A percentile compares a stretch with the other conserved stretches of the same genome.
Conservation (phyloP, 2,888 invertebrate species). For the Oscheius onirici region DNA sequence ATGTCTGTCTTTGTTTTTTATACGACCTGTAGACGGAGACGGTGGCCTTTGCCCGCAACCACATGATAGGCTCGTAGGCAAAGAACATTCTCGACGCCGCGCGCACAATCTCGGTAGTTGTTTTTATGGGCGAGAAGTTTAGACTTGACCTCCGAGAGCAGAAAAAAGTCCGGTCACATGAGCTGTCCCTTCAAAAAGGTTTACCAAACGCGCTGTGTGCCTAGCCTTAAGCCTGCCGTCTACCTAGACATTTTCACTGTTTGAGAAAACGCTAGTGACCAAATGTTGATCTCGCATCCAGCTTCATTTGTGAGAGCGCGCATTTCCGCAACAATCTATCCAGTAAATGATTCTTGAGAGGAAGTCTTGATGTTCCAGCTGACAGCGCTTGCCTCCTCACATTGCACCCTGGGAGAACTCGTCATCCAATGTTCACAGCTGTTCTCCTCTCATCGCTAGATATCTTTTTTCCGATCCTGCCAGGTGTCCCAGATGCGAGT, state of each 20-base stretch:
- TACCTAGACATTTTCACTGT: too few species aligned
- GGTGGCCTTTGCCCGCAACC: neutral
- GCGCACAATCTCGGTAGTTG: slow-evolving; percentile 8
- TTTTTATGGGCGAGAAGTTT: slow-evolving; percentile 10
- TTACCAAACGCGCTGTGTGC: slow-evolving; percentile 8
- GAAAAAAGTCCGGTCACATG: slow-evolving; percentile 17
- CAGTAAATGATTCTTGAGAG: neutral
- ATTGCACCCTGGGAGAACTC: neutral
- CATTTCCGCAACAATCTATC: slow-evolving; percentile 4
- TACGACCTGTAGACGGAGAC: neutral
- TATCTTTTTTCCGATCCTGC: neutral
- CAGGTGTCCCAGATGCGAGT: slow-evolving; percentile 2
- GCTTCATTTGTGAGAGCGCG: neutral
- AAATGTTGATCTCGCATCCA: too few species aligned
- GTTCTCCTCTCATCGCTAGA: slow-evolving; percentile 1
- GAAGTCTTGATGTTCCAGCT: neutral
- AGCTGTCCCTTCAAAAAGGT: slow-evolving; percentile 14
- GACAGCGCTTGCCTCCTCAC: neutral
- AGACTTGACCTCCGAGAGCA: slow-evolving; percentile 1
- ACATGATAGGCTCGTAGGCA: neutral
- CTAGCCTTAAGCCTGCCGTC: too few species aligned
- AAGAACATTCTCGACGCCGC: neutral
- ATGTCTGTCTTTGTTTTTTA: slow-evolving; percentile 20
- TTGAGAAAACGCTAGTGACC: too few species aligned
- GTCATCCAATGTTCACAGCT: slow-evolving; percentile 14